Conservation (phyloP, 2,888 invertebrate species). For the Nemotelus nigrinus region DNA sequence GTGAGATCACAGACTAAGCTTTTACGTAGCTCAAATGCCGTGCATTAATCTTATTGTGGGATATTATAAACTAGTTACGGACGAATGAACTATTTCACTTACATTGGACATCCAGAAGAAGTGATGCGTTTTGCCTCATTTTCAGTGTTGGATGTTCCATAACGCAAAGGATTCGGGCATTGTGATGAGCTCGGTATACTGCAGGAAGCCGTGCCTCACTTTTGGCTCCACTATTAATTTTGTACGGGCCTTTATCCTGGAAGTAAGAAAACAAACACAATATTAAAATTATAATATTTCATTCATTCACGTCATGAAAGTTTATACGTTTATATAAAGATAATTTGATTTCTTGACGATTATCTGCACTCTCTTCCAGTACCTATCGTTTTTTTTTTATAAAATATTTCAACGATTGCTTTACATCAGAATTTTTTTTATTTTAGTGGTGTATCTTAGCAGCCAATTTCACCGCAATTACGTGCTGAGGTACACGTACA, state of each 20-base stretch:
- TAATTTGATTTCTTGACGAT: too few relatives aligned
- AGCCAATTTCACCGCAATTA: too few relatives aligned
- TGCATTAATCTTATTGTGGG: neutral
- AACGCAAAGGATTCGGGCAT: slow-evolving; percentile 84
- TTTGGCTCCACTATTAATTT: slow-evolving; percentile 67
- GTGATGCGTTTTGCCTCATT: slow-evolving; percentile 64
- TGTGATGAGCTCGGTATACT: slow-evolving; percentile 85
- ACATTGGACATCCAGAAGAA: slow-evolving; percentile 65
- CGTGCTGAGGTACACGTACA: too few relatives aligned
- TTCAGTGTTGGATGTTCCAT: slow-evolving; percentile 74
- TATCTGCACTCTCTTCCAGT: too few relatives aligned
- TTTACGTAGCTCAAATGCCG: too few relatives aligned
- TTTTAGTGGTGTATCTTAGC: too few relatives aligned
- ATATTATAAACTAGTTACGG: neutral
- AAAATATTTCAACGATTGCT: too few relatives aligned
- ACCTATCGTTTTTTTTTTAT: too few relatives aligned
- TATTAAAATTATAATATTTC: neutral
- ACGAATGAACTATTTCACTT: slow-evolving; percentile 54
- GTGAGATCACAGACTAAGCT: too few relatives aligned
- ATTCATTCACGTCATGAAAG: too few relatives aligned
- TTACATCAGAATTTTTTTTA: too few relatives aligned
- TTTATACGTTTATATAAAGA: too few relatives aligned
- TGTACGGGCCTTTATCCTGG: slow-evolving; percentile 63
- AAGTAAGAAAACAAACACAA: slow-evolving; percentile 48
- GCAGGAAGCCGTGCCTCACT: slow-evolving; percentile 76